phyloP scores from a whole-genome alignment of 2,113 vertebrate species.

The Aldabrachelys gigantea region DNA sequence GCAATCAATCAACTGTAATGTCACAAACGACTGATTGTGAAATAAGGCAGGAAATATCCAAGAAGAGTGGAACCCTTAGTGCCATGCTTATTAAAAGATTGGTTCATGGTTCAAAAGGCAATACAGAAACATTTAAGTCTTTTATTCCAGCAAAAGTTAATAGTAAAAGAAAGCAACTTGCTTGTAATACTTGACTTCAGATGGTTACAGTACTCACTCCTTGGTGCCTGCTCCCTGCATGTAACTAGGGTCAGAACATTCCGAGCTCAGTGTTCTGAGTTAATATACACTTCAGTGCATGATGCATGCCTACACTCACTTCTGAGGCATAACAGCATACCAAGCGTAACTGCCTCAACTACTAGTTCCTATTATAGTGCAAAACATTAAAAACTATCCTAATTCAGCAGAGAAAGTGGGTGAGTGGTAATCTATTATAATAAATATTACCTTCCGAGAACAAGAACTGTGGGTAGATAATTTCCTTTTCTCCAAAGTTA shows the following conservation, averaged over 20 bases:
- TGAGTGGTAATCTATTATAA: neutral
- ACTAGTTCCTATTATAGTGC: neutral
- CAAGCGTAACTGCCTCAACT: neutral
- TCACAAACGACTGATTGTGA: neutral
- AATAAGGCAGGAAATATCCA: slow-evolving; percentile 8
- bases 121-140: neutral
- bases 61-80: neutral
- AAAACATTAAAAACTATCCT: neutral
- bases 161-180: neutral
- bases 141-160: neutral
- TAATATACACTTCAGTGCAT: neutral
- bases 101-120: neutral
- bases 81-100: neutral
- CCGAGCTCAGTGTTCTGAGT: neutral
- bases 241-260: fast-evolving
- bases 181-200: neutral
- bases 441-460: neutral
- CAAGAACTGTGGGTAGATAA: neutral
- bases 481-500: no score
- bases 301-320: fast-evolving
- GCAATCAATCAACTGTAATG: neutral
- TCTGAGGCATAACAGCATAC: neutral
- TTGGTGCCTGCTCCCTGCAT: neutral
- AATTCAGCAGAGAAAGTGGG: neutral
- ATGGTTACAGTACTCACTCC: neutral